These are phyloP conservation scores for Agrypnus murinus DNA, from an alignment of 2,888 invertebrate species.

Conservation along the genomic window DNA sequence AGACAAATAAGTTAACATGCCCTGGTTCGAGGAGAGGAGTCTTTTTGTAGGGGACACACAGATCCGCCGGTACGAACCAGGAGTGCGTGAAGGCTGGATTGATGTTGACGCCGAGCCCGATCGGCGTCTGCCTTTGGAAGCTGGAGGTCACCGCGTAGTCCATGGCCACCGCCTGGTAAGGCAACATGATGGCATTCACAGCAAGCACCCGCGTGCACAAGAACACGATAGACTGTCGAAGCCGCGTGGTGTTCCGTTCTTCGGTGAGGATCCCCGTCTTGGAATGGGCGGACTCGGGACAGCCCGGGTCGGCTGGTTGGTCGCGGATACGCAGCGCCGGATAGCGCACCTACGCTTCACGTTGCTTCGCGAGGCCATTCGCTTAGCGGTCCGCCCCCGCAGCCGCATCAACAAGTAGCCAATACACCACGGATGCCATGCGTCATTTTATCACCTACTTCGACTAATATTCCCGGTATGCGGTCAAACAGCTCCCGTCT, in stretches of 20 bases:
- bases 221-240: slow-evolving; percentile 54
- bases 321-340: slow-evolving; percentile 67
- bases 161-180: slow-evolving; percentile 93
- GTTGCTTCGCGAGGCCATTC: slow-evolving; percentile 67
- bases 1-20: slow-evolving; percentile 82
- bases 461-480: slow-evolving; percentile 49
- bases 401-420: slow-evolving; percentile 71
- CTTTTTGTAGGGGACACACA: slow-evolving; percentile 91
- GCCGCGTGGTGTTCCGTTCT: slow-evolving; percentile 47
- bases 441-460: slow-evolving; percentile 64
- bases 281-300: slow-evolving; percentile 64
- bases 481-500: slow-evolving; percentile 46
- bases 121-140: slow-evolving; percentile 67
- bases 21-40: slow-evolving; percentile 92
- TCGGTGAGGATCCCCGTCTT: slow-evolving; percentile 46
- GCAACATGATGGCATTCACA: slow-evolving; percentile 77
- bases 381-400: slow-evolving; percentile 67
- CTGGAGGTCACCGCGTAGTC: slow-evolving; percentile 80
- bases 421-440: slow-evolving; percentile 67
- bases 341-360: slow-evolving; percentile 62
- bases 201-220: slow-evolving; percentile 56
- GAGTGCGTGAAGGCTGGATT: slow-evolving; percentile 92
- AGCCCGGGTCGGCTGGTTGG: slow-evolving; percentile 68
- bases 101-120: slow-evolving; percentile 75
- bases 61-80: slow-evolving; percentile 96